Percentiles rank a stretch among this genome's conserved stretches.
These are phyloP conservation scores for Prunella fulvescens DNA, from an alignment of 2,113 vertebrate genomes.

Conservation along the genomic window DNA sequence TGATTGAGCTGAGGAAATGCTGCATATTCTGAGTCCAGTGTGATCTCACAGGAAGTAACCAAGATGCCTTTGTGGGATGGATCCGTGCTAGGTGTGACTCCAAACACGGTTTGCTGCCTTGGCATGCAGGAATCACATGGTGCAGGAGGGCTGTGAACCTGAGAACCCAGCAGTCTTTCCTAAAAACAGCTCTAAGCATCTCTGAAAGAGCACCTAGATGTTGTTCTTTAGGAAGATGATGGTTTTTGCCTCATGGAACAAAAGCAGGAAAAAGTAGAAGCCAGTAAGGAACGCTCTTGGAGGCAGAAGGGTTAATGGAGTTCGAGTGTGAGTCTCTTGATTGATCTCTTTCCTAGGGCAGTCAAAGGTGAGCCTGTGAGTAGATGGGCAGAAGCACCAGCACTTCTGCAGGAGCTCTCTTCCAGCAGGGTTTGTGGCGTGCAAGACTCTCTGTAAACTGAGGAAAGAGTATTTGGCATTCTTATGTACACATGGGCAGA, in stretches of 20 bases:
- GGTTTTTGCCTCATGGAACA: rapidly evolving
- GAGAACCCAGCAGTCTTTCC: background rate
- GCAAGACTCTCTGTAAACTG: rapidly evolving
- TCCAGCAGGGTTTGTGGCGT: rapidly evolving
- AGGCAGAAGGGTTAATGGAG: background rate
- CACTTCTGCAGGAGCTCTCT: background rate
- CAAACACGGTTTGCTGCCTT: background rate
- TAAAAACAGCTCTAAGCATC: background rate
- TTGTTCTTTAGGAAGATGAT: background rate
- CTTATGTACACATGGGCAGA: background rate
- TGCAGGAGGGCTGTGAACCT: background rate
- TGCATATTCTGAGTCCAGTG: background rate
- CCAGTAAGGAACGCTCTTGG: background rate
- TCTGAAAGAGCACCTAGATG: background rate
- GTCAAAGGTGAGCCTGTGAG: background rate
- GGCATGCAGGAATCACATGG: background rate
- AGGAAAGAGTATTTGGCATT: background rate
- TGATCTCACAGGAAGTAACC: background rate
- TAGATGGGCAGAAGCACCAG: background rate
- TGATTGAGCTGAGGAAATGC: background rate
- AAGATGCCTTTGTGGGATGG: background rate
- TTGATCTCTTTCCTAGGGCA: background rate
- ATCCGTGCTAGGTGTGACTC: rapidly evolving
- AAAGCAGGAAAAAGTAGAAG: background rate
- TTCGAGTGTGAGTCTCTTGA: background rate